Evolutionary conservation across 2,113 vertebrate genomes (phyloP).

Genomic region (Leptocoma aspasia): DNA sequence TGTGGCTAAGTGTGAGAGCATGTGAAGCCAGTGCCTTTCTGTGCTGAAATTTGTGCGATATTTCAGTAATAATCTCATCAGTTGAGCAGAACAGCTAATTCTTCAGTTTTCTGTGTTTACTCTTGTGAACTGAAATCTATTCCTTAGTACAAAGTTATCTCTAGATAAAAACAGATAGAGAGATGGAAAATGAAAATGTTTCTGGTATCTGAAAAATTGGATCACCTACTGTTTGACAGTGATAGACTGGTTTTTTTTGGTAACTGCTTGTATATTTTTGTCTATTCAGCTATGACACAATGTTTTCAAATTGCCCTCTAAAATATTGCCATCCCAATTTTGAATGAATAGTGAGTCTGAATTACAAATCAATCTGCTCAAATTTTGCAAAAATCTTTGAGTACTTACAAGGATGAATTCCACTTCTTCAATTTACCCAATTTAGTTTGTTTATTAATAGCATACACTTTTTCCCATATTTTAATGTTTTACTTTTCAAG

Average conservation of each 20-base stretch:
- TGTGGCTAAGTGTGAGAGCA: neutral
- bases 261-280: neutral
- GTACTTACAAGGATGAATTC: neutral
- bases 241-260: neutral
- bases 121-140: neutral
- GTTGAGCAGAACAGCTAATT: neutral
- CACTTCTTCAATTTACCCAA: neutral
- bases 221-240: neutral
- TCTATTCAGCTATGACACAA: neutral
- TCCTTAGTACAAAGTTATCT: neutral
- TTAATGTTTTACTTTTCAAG: neutral
- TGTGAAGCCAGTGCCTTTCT: neutral
- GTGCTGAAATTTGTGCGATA: neutral
- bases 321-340: neutral
- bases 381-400: neutral
- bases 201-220: neutral
- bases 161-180: neutral
- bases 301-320: neutral
- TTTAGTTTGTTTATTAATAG: neutral
- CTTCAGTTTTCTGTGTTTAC: neutral
- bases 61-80: neutral
- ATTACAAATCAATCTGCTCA: neutral
- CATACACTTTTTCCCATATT: neutral
- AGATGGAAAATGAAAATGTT: neutral
- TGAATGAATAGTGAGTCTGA: neutral